Evolutionary conservation across 2,888 invertebrate species (phyloP).

Genomic region (Lampropteryx suffumata): DNA sequence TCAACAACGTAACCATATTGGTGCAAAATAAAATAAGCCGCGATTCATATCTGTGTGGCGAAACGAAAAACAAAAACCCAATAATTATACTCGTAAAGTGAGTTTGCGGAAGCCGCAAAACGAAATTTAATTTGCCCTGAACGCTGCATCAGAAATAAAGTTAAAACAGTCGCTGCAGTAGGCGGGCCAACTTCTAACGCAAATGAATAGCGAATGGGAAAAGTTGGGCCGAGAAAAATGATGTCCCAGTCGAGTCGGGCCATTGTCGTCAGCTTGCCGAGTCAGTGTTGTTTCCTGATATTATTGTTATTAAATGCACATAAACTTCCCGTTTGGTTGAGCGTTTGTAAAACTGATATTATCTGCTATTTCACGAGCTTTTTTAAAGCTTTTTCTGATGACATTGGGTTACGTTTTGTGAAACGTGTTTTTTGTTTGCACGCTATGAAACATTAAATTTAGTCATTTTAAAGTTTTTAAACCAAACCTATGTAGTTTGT

Average conservation of each 20-base stretch:
- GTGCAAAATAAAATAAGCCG: conserved; percentile 56
- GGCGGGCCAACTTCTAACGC: conserved; percentile 80
- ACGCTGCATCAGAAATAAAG: conserved; percentile 83
- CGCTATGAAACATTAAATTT: neutral
- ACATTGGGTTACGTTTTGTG: neutral
- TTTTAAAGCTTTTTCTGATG: conserved; percentile 10
- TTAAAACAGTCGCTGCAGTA: conserved; percentile 81
- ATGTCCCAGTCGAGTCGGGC: conserved; percentile 71
- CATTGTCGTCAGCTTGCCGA: conserved; percentile 60
- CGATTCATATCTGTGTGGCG: conserved; percentile 61
- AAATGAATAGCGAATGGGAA: conserved; percentile 83
- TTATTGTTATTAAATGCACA: conserved; percentile 70
- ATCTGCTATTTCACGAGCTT: conserved; percentile 3
- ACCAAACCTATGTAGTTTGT: too few species aligned
- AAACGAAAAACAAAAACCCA: conserved; percentile 55
- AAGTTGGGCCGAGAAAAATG: conserved; percentile 81
- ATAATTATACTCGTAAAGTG: conserved; percentile 76
- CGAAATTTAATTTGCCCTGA: conserved; percentile 83
- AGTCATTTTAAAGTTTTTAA: neutral
- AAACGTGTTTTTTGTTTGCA: neutral
- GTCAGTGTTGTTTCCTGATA: conserved; percentile 62
- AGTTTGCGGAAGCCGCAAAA: conserved; percentile 81
- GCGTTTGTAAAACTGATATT: conserved; percentile 19
- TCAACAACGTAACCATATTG: conserved; percentile 38
- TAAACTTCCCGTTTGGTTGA: conserved; percentile 39